Evolutionary conservation across 1,140 invertebrate genomes (phyloP).

Genomic region (Camponotus vicinus): DNA sequence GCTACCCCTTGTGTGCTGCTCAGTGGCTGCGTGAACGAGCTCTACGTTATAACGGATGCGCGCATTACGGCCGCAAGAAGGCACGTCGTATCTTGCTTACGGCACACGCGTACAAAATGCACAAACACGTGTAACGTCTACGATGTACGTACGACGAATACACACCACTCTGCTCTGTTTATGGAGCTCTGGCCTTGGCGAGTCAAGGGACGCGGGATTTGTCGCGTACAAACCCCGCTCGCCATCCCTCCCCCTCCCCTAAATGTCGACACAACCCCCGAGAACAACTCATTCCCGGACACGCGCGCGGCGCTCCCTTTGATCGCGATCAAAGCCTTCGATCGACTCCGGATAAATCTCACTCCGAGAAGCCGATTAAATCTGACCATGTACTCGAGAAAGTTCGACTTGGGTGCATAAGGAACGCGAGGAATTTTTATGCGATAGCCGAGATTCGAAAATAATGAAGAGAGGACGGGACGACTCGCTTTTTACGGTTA

Average conservation of each 20-base stretch:
- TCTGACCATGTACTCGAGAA: neutral
- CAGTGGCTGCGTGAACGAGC: slow-evolving; percentile 58
- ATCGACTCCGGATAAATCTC: slow-evolving; percentile 23
- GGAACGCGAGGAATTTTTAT: neutral
- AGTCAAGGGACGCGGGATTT: slow-evolving; percentile 65
- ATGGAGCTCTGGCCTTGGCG: slow-evolving; percentile 63
- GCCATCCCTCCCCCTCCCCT: neutral
- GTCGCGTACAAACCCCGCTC: slow-evolving; percentile 39
- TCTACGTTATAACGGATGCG: slow-evolving; percentile 59
- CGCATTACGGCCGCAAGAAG: slow-evolving; percentile 54
- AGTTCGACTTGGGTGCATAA: neutral
- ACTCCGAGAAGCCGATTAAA: neutral
- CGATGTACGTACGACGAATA: neutral
- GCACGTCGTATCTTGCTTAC: slow-evolving; percentile 60
- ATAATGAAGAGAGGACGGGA: neutral
- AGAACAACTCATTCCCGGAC: slow-evolving; percentile 42
- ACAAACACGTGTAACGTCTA: slow-evolving; percentile 53
- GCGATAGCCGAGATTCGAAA: neutral
- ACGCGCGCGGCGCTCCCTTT: slow-evolving; percentile 28
- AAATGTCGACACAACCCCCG: slow-evolving; percentile 14
- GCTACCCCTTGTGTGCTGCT: slow-evolving; percentile 51
- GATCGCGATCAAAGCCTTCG: slow-evolving; percentile 23
- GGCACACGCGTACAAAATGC: slow-evolving; percentile 56
- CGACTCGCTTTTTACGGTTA: neutral
- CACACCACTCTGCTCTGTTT: slow-evolving; percentile 41